A percentile compares a stretch with the other conserved stretches of the same genome.
phyloP scores from a whole-genome alignment of 2,888 invertebrate species.

The Lithophane ornitopus region DNA sequence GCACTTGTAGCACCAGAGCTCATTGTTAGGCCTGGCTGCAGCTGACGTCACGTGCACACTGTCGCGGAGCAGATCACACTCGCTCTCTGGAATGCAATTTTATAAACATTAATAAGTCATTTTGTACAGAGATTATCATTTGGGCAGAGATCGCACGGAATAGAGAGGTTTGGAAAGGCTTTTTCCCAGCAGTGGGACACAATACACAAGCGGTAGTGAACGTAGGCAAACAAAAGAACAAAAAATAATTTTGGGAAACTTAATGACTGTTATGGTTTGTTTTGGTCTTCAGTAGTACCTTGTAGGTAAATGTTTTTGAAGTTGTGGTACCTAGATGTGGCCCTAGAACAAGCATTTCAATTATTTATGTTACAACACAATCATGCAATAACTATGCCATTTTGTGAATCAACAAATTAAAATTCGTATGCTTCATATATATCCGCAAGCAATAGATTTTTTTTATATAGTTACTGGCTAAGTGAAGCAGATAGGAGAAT shows the following conservation, averaged over 20 bases:
- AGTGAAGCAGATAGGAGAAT: neutral
- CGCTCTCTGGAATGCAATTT: slow-evolving; percentile 77
- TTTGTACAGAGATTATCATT: neutral
- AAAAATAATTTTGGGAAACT: neutral
- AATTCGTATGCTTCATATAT: neutral
- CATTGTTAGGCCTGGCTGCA: slow-evolving; percentile 94
- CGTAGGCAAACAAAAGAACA: no score
- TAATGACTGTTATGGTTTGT: neutral
- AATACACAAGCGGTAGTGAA: no score
- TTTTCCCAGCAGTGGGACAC: neutral
- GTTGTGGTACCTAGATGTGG: neutral
- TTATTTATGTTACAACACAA: no score
- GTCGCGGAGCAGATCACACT: slow-evolving; percentile 88
- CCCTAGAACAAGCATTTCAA: neutral
- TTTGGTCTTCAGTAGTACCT: neutral
- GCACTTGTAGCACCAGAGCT: slow-evolving; percentile 95
- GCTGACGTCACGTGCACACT: slow-evolving; percentile 95
- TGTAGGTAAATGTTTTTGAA: neutral
- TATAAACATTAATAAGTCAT: neutral
- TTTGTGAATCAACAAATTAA: neutral
- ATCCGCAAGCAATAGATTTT: neutral
- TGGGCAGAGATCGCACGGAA: neutral
- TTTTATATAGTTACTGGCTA: neutral
- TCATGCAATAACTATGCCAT: neutral
- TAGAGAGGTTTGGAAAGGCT: neutral